Percentiles rank a stretch among this genome's conserved stretches.
phyloP scores from a whole-genome alignment of 2,797 vertebrate species.

The Periparus ater region DNA sequence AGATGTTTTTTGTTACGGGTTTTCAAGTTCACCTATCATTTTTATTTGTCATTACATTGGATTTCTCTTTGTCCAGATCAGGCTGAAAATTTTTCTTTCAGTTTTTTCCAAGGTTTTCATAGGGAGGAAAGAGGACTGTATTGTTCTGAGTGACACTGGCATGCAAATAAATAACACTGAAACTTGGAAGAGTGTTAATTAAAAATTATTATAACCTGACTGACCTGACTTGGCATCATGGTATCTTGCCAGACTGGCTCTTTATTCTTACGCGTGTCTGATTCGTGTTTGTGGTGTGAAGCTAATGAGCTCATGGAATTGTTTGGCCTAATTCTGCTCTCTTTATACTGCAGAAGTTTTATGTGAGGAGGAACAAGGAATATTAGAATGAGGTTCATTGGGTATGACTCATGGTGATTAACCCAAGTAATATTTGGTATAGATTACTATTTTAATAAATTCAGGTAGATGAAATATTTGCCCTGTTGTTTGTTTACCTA shows the following conservation, averaged over 20 bases:
- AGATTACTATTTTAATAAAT: neutral
- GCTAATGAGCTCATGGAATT: constrained; percentile 28
- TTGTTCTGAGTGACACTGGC: constrained; percentile 38
- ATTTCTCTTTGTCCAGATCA: neutral
- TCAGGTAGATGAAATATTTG: neutral
- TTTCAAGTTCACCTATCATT: neutral
- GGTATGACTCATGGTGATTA: neutral
- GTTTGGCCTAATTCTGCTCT: constrained; percentile 22
- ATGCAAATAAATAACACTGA: constrained; percentile 58
- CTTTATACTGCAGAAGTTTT: neutral
- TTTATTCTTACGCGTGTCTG: constrained; percentile 29
- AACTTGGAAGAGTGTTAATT: constrained; percentile 62
- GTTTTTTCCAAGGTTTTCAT: neutral
- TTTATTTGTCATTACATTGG: neutral
- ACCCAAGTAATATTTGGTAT: neutral
- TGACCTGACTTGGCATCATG: constrained; percentile 38
- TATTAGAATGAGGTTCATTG: neutral
- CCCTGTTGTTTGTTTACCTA: neutral
- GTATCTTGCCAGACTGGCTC: constrained; percentile 43
- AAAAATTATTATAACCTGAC: constrained; percentile 57
- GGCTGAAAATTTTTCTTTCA: neutral
- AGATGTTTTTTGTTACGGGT: neutral
- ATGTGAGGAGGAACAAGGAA: neutral
- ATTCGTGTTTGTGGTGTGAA: constrained; percentile 49
- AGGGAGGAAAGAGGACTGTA: neutral